Evolutionary conservation across 2,113 vertebrate species (phyloP), one percentile per base, ranked within the genome.

Genomic region (Pseudopipra pipra): DNA sequence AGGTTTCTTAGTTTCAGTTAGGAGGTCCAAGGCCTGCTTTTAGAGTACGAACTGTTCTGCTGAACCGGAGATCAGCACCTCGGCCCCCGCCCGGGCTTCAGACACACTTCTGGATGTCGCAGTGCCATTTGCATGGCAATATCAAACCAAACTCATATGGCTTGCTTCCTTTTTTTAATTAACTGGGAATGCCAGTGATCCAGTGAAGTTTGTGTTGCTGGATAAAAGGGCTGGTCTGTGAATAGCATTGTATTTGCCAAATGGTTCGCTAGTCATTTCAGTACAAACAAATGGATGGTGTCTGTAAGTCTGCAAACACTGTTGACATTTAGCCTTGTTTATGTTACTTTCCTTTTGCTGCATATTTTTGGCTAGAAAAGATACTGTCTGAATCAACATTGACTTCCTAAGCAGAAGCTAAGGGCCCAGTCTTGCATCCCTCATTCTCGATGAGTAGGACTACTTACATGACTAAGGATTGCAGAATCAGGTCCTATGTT

Each of bases 291-390:
- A 96, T 96, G 98, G 96, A 97, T 96, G 97, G 97, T 97, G 97
- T 98, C 98, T 98, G 96, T 95, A 97, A 97, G 97, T 98, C 96
- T 96, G 97, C 98, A 97, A 97, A 98, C 98, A 97, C 93, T 96
- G 97, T 96, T 98, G 98, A 98, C 98, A 98, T 98, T 97, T 97
- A 97, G 97, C 98, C 98, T 97, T 98, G 98, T 98, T 98, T 97
- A 98, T 97, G 98, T 97, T 98, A 97, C 97, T 98, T 98, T 97
- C 97, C 96, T 97, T 97, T 97, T 95, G 98, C 97, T 97, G 97
- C 96, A 93, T 95, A 96, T 95, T 97, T 98, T 97, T 97, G 97
- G 98, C 97, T 97, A 94, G 92, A 92, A 90, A 97, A 97, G 96
- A 97, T 97, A 97, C 97, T 97, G 96, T 96, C 95, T 96, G 97